A percentile compares a stretch with the other conserved stretches of the same genome.
phyloP scores from a whole-genome alignment of 53 echinoderm and acorn worm species.

The Mesocentrotus franciscanus region DNA sequence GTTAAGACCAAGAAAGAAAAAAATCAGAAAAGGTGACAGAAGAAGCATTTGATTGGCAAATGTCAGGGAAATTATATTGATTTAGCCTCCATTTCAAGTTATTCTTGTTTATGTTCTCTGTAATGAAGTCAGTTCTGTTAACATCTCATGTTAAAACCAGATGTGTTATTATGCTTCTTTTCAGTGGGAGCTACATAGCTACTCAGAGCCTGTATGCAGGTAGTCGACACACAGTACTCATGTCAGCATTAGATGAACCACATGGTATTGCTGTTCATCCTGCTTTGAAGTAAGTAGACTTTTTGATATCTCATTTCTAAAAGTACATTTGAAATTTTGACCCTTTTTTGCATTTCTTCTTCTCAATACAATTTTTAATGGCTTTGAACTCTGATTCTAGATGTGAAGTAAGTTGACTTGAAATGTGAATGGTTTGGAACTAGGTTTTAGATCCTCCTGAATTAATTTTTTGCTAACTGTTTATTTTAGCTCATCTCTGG shows the following conservation, averaged over 20 bases:
- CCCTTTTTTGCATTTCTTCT: too few species aligned
- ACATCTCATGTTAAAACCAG: not conserved
- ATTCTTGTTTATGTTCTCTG: not conserved
- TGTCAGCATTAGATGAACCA: constrained; percentile 68
- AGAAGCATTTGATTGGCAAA: too few species aligned
- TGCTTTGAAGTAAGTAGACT: constrained; percentile 83
- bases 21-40: too few species aligned
- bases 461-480: too few species aligned
- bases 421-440: too few species aligned
- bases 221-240: constrained; percentile 49
- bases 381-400: too few species aligned
- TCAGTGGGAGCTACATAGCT: constrained; percentile 79
- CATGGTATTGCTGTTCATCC: constrained; percentile 93
- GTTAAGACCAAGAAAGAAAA: too few species aligned
- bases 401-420: too few species aligned
- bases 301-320: not conserved
- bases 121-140: not conserved
- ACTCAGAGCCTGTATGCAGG: constrained; percentile 74
- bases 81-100: not conserved
- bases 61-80: too few species aligned
- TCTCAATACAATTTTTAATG: too few species aligned
- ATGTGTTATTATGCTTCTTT: not conserved
- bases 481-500: too few species aligned
- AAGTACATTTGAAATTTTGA: not conserved
- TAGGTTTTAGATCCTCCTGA: too few species aligned